A percentile compares a stretch with the other conserved stretches of the same genome.
Evolutionary conservation across 2,797 vertebrate genomes (phyloP).

Genomic region (Perodicticus potto): DNA sequence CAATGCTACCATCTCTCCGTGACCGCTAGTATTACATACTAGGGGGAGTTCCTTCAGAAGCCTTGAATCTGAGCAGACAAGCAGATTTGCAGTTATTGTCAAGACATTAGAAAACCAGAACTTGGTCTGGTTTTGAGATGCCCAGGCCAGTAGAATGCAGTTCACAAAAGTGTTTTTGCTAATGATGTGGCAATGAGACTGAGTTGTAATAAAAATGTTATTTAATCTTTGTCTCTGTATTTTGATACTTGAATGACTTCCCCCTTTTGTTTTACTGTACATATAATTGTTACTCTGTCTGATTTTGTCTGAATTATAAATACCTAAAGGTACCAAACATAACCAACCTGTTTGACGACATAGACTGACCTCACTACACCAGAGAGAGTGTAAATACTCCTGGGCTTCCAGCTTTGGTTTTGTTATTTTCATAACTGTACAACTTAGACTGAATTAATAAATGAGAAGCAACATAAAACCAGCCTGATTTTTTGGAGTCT

Average conservation of each 20-base stretch:
- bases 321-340: constrained; percentile 94
- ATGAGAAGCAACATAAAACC: constrained; percentile 84
- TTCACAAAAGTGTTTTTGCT: constrained; percentile 91
- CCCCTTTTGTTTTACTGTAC: constrained; percentile 94
- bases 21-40: neutral
- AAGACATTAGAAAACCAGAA: neutral
- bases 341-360: constrained; percentile 87
- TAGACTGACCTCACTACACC: constrained; percentile 94
- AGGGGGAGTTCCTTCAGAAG: neutral
- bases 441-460: constrained; percentile 94
- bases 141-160: constrained; percentile 79
- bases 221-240: constrained; percentile 96
- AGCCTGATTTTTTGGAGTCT: constrained; percentile 42
- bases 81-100: constrained; percentile 32
- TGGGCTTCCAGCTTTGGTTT: constrained; percentile 97
- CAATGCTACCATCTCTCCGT: neutral
- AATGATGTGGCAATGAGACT: constrained; percentile 90
- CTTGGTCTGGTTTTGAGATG: constrained; percentile 64
- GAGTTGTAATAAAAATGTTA: constrained; percentile 93
- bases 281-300: constrained; percentile 90
- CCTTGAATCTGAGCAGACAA: neutral
- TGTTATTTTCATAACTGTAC: constrained; percentile 97
- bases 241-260: constrained; percentile 99
- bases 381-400: constrained; percentile 94
- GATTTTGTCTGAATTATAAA: constrained; percentile 91